These are phyloP conservation scores for Muscicapa adusta DNA, from an alignment of 2,113 vertebrate genomes.

Conservation along the genomic window DNA sequence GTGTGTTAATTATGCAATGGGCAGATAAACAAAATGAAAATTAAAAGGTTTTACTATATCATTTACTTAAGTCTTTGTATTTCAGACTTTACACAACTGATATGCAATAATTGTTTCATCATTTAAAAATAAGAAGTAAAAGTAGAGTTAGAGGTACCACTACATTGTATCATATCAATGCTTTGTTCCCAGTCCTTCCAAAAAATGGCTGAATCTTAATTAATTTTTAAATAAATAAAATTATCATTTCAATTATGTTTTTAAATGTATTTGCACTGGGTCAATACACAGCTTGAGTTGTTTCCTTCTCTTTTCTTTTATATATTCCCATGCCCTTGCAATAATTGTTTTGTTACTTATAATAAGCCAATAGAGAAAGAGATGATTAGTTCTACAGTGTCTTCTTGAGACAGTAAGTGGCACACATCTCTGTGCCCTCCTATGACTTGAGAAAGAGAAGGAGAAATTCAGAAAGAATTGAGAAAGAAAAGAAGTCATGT, in stretches of 20 bases:
- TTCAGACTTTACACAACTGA: not conserved
- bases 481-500: not conserved
- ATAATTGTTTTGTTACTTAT: not conserved
- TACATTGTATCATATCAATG: not conserved
- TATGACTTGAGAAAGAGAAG: not conserved
- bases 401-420: not conserved
- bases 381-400: rapidly evolving
- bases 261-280: not conserved
- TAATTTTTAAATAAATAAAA: not conserved
- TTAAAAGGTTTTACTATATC: not conserved
- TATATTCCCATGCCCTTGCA: not conserved
- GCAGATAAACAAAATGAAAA: not conserved
- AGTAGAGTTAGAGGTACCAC: not conserved
- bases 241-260: not conserved
- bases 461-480: not conserved
- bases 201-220: not conserved
- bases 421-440: not conserved
- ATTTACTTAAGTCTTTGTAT: not conserved
- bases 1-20: not conserved
- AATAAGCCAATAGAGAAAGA: not conserved
- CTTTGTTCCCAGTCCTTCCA: not conserved
- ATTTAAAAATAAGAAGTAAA: not conserved
- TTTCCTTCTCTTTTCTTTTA: not conserved
- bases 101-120: not conserved
- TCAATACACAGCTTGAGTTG: not conserved